phyloP scores from a whole-genome alignment of 2,888 invertebrate genomes.

The Protula sp. region DNA sequence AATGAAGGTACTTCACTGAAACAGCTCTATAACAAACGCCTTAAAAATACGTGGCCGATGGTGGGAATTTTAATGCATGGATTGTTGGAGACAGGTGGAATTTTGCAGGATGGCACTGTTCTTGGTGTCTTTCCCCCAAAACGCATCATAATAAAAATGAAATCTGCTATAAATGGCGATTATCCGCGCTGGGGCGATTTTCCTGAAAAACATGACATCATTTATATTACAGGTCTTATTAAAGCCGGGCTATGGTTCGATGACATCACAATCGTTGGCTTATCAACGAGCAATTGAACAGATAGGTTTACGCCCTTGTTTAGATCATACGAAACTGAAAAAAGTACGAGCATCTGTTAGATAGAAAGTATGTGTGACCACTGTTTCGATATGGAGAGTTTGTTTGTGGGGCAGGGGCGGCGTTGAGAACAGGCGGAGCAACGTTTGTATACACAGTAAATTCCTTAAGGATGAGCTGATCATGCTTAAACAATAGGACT shows the following conservation, averaged over 20 bases:
- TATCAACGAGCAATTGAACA: no score
- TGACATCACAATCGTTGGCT: no score
- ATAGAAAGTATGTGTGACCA: no score
- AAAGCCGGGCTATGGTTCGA: not conserved
- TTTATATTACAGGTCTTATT: not conserved
- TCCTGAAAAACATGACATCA: not conserved
- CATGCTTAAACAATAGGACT: no score
- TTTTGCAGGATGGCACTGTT: constrained; percentile 2
- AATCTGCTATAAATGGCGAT: not conserved
- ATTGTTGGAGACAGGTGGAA: not conserved
- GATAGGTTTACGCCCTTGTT: no score
- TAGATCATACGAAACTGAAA: no score
- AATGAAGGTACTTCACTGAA: not conserved
- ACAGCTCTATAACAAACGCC: not conserved
- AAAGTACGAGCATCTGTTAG: no score
- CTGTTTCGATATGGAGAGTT: no score
- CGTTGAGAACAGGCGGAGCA: no score
- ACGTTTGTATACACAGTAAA: no score
- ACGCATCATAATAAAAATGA: not conserved
- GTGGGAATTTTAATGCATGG: not conserved
- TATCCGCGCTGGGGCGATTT: not conserved
- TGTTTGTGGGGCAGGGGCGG: no score
- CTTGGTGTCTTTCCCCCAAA: constrained; percentile 4
- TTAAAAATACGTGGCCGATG: not conserved
- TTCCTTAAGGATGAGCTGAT: no score